phyloP scores from a whole-genome alignment of 2,888 invertebrate species.

The Tipula lateralis region DNA sequence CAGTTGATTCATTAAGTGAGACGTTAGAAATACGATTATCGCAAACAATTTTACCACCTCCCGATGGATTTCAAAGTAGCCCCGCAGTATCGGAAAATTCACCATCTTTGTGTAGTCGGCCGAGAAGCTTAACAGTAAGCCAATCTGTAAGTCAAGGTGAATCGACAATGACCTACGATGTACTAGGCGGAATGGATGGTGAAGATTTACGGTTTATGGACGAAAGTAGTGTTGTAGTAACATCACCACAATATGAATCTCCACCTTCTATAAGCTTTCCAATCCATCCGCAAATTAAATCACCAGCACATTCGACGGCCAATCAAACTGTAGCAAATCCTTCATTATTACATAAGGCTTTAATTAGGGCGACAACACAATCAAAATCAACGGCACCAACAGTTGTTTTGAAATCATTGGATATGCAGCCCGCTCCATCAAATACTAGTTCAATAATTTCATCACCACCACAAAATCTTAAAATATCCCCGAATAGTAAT shows the following conservation, averaged over 20 bases:
- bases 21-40: constrained; percentile 50
- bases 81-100: constrained; percentile 62
- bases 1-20: constrained; percentile 44
- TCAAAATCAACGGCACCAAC: constrained; percentile 50
- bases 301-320: constrained; percentile 51
- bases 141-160: constrained; percentile 49
- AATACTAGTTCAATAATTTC: constrained; percentile 42
- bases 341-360: constrained; percentile 66
- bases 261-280: constrained; percentile 62
- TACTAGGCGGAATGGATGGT: constrained; percentile 72
- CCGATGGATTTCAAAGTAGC: constrained; percentile 66
- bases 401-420: constrained; percentile 35
- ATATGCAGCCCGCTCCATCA: constrained; percentile 41
- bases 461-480: constrained; percentile 49
- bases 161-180: constrained; percentile 63
- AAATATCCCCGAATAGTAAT: neutral
- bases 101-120: constrained; percentile 55
- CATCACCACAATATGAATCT: constrained; percentile 74
- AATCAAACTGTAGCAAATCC: constrained; percentile 53
- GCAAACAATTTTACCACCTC: constrained; percentile 69
- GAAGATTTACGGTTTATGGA: constrained; percentile 89
- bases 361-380: constrained; percentile 62
- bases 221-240: constrained; percentile 77
- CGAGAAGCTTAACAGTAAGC: constrained; percentile 54
- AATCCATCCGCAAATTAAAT: constrained; percentile 57